A percentile compares a stretch with the other conserved stretches of the same genome.
Evolutionary conservation across 1,140 invertebrate genomes (phyloP).

Genomic region (Hestina assimilis): DNA sequence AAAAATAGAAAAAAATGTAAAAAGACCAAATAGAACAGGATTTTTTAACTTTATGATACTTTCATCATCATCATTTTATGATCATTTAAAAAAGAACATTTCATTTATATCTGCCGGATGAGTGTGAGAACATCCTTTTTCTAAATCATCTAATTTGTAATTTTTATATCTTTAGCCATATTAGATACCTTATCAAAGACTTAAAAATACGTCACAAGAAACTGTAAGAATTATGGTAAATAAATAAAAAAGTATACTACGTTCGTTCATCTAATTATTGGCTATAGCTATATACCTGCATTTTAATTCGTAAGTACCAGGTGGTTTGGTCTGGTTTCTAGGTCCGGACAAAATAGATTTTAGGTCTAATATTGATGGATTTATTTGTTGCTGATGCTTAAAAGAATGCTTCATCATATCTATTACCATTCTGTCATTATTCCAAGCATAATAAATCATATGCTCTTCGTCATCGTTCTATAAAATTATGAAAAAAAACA

Average conservation of each 20-base stretch:
- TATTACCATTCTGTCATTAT: slow-evolving; percentile 44
- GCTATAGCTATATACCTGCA: slow-evolving; percentile 50
- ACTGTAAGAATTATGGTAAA: no score
- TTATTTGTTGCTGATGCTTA: slow-evolving; percentile 49
- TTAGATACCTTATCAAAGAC: no score
- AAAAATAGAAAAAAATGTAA: background rate
- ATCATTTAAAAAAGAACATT: no score
- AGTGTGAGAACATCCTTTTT: no score
- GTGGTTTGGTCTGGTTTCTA: slow-evolving; percentile 39
- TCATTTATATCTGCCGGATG: no score
- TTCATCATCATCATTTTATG: background rate
- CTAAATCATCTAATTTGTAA: no score
- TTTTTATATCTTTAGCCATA: no score
- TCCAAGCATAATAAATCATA: slow-evolving; percentile 51
- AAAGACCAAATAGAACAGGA: no score
- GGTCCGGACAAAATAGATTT: slow-evolving; percentile 41
- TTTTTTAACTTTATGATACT: no score
- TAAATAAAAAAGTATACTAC: background rate
- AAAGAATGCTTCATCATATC: slow-evolving; percentile 64
- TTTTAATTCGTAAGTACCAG: slow-evolving; percentile 56
- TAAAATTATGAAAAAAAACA: background rate
- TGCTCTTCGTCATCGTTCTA: background rate
- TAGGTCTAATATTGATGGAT: slow-evolving; percentile 29
- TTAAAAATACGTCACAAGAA: no score
- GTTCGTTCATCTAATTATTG: no score